Evolutionary conservation across 1,140 invertebrate species (phyloP).

Genomic region (Potamilus streckersoni): DNA sequence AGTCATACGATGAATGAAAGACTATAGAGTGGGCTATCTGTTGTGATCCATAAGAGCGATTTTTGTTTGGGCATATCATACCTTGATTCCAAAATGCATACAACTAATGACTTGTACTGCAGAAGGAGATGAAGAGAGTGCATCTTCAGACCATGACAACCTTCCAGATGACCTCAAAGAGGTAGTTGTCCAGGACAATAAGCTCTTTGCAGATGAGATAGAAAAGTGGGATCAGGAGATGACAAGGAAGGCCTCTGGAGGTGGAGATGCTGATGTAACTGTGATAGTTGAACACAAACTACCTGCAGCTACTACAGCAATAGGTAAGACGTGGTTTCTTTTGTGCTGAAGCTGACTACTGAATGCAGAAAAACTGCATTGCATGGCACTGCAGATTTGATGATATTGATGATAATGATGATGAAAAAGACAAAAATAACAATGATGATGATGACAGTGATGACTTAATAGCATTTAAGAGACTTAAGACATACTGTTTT

Average conservation of each 20-base stretch:
- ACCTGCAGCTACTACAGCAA: not conserved
- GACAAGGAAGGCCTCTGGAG: constrained; percentile 34
- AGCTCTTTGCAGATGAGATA: constrained; percentile 63
- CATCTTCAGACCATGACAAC: constrained; percentile 10
- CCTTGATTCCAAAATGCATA: not conserved
- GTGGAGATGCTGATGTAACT: constrained; percentile 28
- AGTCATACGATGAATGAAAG: not conserved
- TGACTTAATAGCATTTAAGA: too few species aligned
- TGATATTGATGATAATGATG: too few species aligned
- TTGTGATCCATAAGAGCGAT: not conserved
- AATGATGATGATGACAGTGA: too few species aligned
- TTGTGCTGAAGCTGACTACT: not conserved
- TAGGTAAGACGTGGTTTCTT: not conserved
- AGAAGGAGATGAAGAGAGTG: not conserved
- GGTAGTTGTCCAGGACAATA: constrained; percentile 66
- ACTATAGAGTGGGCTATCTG: not conserved
- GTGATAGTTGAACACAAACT: constrained; percentile 35
- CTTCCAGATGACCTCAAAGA: constrained; percentile 63
- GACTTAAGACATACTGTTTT: too few species aligned
- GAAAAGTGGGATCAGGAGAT: constrained; percentile 66
- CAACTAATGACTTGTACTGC: not conserved
- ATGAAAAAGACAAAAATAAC: too few species aligned
- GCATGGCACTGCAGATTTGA: too few species aligned
- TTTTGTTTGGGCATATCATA: not conserved
- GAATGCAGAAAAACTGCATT: too few species aligned